A percentile compares a stretch with the other conserved stretches of the same genome.
phyloP scores from a whole-genome alignment of 2,797 vertebrate genomes.

The Crocidura indochinensis region DNA sequence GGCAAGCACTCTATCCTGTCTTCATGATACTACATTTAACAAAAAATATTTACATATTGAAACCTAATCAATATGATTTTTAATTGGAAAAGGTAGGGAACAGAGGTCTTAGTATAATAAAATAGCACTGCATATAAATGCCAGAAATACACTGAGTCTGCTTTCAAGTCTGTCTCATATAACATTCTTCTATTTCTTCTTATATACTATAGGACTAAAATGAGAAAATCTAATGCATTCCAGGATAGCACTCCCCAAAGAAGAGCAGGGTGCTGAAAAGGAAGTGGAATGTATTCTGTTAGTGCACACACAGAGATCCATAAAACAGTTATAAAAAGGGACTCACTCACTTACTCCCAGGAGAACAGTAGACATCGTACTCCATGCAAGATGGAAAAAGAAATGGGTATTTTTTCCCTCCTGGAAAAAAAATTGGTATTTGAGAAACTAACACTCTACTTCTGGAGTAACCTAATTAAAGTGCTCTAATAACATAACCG shows the following conservation, averaged over 20 bases:
- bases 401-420: constrained; percentile 34
- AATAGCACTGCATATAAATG: background rate
- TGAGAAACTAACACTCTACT: constrained; percentile 80
- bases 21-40: too few relatives aligned
- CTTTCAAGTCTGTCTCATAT: constrained; percentile 37
- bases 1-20: too few relatives aligned
- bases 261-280: constrained; percentile 59
- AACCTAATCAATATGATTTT: constrained; percentile 4
- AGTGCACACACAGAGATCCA: background rate
- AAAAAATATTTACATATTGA: constrained; percentile 30
- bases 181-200: constrained; percentile 50
- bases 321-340: constrained; percentile 28
- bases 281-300: constrained; percentile 38
- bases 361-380: background rate
- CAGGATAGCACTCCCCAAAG: constrained; percentile 67
- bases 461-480: constrained; percentile 88
- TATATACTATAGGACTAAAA: constrained; percentile 67
- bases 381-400: background rate
- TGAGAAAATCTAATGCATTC: constrained; percentile 72
- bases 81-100: background rate
- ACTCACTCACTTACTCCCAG: background rate
- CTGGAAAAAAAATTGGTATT: constrained; percentile 79
- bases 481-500: constrained; percentile 89
- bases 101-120: background rate
- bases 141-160: background rate